phyloP scores from a whole-genome alignment of 2,797 vertebrate genomes.

The Brachymystax lenok region DNA sequence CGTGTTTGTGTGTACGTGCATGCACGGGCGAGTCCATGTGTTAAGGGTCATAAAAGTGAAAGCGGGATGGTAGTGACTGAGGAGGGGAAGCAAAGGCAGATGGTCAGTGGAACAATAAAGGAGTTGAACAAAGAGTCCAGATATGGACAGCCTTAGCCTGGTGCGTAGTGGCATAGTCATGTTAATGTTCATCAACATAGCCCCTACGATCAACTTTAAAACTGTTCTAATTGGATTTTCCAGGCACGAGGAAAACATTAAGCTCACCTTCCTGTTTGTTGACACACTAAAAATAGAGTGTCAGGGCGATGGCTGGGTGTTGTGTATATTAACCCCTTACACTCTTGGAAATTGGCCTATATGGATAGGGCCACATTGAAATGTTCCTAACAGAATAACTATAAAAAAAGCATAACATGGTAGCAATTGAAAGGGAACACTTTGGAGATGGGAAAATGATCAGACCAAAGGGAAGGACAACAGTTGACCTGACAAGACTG shows the following conservation, averaged over 20 bases:
- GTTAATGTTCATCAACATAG: constrained; percentile 1
- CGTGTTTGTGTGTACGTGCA: constrained; percentile 13
- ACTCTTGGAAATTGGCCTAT: too few species aligned
- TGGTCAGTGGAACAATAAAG: constrained; percentile 50
- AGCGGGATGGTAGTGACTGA: constrained; percentile 38
- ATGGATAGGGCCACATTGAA: too few species aligned
- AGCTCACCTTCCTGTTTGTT: constrained; percentile 33
- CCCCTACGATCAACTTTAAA: neutral
- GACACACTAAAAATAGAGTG: constrained; percentile 54
- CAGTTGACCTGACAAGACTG: too few species aligned
- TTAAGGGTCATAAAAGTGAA: constrained; percentile 44
- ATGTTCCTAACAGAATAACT: too few species aligned
- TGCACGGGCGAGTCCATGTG: constrained; percentile 9
- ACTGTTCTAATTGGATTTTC: constrained; percentile 50
- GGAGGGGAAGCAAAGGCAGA: constrained; percentile 34
- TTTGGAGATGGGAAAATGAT: too few species aligned
- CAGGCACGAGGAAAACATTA: constrained; percentile 46
- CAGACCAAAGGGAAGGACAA: too few species aligned
- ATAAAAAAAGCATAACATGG: too few species aligned
- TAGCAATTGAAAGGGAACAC: too few species aligned
- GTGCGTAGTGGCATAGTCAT: neutral
- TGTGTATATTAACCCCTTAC: neutral
- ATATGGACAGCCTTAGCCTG: constrained; percentile 3
- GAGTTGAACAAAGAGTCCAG: constrained; percentile 35
- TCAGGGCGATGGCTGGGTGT: constrained; percentile 39